phyloP scores from a whole-genome alignment of 2,888 invertebrate species.

The Luperina nickerlii region DNA sequence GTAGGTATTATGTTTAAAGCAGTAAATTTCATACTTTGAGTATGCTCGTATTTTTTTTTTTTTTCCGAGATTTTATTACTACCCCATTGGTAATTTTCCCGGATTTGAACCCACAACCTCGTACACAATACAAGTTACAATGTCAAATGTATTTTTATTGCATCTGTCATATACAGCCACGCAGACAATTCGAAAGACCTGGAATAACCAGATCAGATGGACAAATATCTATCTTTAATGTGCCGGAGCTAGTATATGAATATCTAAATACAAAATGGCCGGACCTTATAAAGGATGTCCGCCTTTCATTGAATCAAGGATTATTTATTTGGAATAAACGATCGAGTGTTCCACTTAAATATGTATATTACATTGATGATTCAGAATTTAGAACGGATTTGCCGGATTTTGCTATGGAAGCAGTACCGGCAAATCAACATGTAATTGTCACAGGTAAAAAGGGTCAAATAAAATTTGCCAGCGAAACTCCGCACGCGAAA shows the following conservation, averaged over 20 bases:
- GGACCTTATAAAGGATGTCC: constrained; percentile 67
- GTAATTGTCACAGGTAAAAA: background rate
- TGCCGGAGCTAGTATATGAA: constrained; percentile 37
- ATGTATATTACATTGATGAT: constrained; percentile 50
- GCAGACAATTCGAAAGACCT: constrained; percentile 3
- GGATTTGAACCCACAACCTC: no score
- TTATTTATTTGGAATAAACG: constrained; percentile 46
- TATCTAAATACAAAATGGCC: constrained; percentile 54
- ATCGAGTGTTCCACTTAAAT: constrained; percentile 50
- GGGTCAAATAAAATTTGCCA: background rate
- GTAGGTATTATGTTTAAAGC: no score
- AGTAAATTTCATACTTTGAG: no score
- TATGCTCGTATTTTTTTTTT: no score
- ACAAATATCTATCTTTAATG: constrained; percentile 19
- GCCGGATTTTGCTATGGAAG: background rate
- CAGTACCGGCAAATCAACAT: background rate
- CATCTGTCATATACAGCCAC: background rate
- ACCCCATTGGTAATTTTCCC: no score
- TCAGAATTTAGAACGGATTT: constrained; percentile 46
- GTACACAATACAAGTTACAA: background rate
- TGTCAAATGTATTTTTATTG: background rate
- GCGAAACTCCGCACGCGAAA: no score
- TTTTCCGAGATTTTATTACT: no score
- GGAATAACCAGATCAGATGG: constrained; percentile 31
- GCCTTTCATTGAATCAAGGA: constrained; percentile 50